phyloP scores from a whole-genome alignment of 1,140 invertebrate species.

The Hormaphis cornu region DNA sequence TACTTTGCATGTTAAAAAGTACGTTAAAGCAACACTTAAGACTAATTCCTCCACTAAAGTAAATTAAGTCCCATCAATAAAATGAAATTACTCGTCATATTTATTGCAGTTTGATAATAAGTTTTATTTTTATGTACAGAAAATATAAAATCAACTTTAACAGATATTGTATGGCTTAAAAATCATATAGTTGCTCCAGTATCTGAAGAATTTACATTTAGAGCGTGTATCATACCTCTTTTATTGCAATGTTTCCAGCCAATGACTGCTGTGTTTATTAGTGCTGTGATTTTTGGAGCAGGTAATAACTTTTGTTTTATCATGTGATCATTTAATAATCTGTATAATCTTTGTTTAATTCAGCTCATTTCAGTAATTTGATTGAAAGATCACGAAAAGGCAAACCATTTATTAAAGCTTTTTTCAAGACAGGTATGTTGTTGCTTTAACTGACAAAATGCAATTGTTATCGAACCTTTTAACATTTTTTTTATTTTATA shows the following conservation, averaged over 20 bases:
- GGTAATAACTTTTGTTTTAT: conserved; percentile 46
- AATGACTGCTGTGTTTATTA: conserved; percentile 66
- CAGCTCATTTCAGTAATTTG: conserved; percentile 87
- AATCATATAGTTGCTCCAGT: conserved; percentile 85
- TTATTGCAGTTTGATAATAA: too few species aligned
- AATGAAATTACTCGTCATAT: too few species aligned
- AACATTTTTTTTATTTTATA: too few species aligned
- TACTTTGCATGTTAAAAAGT: too few species aligned
- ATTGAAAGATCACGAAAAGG: conserved; percentile 66
- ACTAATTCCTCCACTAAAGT: too few species aligned
- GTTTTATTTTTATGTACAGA: conserved; percentile 28
- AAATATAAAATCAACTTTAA: conserved; percentile 13
- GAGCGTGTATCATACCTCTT: conserved; percentile 87
- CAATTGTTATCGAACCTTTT: too few species aligned
- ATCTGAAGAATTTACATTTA: conserved; percentile 88
- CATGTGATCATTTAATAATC: neutral
- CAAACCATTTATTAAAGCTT: conserved; percentile 53
- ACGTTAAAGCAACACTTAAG: too few species aligned
- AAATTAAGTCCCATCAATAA: too few species aligned
- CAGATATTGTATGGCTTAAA: conserved; percentile 72
- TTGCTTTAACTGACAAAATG: conserved; percentile 31
- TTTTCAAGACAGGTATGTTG: conserved; percentile 60
- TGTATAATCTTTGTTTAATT: neutral
- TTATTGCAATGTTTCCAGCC: conserved; percentile 73
- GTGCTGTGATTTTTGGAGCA: conserved; percentile 85